Conservation (phyloP, 2,113 vertebrate species). For the Leucoraja erinaceus region DNA sequence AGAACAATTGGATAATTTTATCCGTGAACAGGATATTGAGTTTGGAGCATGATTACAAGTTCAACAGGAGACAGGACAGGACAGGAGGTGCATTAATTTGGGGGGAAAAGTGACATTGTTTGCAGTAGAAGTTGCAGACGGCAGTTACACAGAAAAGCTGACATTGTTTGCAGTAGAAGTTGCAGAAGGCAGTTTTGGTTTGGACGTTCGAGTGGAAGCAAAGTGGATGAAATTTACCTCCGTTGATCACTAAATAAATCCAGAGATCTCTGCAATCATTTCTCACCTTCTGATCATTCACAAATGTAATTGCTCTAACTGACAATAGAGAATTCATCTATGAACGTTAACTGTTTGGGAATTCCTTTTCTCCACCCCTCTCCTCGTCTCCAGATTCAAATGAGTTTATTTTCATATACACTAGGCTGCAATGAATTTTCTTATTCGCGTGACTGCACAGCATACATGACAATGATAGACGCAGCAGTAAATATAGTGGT, state of each 20-base stretch:
- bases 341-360: too few species aligned
- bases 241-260: not conserved
- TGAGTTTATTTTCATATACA: too few species aligned
- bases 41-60: not conserved
- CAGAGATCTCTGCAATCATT: not conserved
- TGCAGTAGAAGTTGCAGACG: not conserved
- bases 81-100: not conserved
- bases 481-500: too few species aligned
- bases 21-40: not conserved
- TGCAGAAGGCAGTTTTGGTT: not conserved
- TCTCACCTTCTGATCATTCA: too few species aligned
- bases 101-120: not conserved
- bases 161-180: not conserved
- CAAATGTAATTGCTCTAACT: too few species aligned
- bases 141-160: not conserved
- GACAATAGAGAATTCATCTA: too few species aligned
- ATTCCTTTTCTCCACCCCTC: too few species aligned
- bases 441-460: too few species aligned
- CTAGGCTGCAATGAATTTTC: too few species aligned
- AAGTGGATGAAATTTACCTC: not conserved
- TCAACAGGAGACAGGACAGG: not conserved
- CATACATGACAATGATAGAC: too few species aligned
- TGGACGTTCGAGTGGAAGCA: not conserved
- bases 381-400: too few species aligned
- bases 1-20: not conserved